These are phyloP conservation scores for Rhabdomys dilectus DNA, from an alignment of 2,113 vertebrate species.

Conservation along the genomic window DNA sequence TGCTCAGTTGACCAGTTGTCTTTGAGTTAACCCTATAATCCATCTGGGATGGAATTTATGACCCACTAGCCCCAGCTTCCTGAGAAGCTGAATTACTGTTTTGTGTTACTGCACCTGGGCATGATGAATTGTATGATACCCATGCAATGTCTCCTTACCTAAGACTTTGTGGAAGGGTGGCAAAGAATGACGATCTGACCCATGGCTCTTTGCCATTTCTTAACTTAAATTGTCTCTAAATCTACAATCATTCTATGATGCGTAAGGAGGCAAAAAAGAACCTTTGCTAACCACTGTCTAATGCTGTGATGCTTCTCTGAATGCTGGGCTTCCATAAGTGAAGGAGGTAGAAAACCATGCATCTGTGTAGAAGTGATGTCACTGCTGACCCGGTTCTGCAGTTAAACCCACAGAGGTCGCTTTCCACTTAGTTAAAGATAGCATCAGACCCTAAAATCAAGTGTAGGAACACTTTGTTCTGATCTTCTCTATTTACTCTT, in stretches of 20 bases:
- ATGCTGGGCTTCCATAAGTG: neutral
- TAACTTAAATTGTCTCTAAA: neutral
- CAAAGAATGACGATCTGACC: rapidly evolving
- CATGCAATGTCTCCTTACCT: too few relatives aligned
- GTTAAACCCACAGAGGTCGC: neutral
- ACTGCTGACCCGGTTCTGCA: neutral
- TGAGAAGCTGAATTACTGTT: neutral
- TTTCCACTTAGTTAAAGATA: neutral
- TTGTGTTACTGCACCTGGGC: neutral
- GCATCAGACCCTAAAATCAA: neutral
- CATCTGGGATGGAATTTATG: neutral
- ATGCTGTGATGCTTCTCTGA: too few relatives aligned
- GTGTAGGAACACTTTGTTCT: neutral
- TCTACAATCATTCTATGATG: neutral
- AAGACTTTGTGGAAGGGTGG: neutral
- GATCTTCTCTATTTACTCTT: neutral
- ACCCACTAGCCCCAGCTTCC: neutral
- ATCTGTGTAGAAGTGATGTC: neutral
- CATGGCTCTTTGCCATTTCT: neutral
- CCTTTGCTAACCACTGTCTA: neutral
- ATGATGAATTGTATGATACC: neutral
- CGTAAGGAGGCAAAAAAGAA: neutral
- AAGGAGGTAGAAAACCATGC: neutral
- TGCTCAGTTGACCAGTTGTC: too few relatives aligned
- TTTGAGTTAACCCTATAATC: neutral